Evolutionary conservation across 2,797 vertebrate genomes (phyloP).

Genomic region (Anguilla anguilla): DNA sequence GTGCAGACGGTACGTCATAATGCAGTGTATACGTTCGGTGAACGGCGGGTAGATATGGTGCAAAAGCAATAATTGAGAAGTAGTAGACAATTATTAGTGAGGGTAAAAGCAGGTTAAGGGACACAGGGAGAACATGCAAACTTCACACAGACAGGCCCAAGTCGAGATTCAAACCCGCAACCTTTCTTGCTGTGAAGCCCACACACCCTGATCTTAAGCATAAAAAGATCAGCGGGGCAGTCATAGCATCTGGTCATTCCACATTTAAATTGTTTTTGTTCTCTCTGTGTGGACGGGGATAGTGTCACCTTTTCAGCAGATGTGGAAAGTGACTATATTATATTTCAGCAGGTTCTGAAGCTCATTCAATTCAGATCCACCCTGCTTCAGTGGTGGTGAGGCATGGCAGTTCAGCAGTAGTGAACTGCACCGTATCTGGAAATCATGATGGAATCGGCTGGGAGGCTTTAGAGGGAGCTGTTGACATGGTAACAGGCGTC

Average conservation of each 20-base stretch:
- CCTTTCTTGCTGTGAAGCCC: too few species aligned
- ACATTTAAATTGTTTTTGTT: background rate
- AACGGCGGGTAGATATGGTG: too few species aligned
- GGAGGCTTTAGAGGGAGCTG: fast-evolving
- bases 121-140: too few species aligned
- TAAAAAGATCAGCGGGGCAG: background rate
- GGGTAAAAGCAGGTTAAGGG: too few species aligned
- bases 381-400: constrained; percentile 53
- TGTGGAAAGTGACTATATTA: background rate
- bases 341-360: constrained; percentile 25
- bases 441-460: constrained; percentile 37
- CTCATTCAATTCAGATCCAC: constrained; percentile 54
- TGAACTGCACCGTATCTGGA: constrained; percentile 23
- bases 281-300: background rate
- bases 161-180: too few species aligned
- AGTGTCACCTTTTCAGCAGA: background rate
- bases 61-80: too few species aligned
- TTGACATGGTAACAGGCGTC: background rate
- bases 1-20: too few species aligned
- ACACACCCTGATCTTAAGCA: too few species aligned
- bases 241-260: background rate
- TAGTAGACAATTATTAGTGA: too few species aligned
- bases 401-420: constrained; percentile 8
- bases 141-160: too few species aligned
- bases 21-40: too few species aligned